Evolutionary conservation across 2,888 invertebrate genomes (phyloP), one percentile per base, ranked within the genome.

Genomic region (Rambutsinella grinnellia): DNA sequence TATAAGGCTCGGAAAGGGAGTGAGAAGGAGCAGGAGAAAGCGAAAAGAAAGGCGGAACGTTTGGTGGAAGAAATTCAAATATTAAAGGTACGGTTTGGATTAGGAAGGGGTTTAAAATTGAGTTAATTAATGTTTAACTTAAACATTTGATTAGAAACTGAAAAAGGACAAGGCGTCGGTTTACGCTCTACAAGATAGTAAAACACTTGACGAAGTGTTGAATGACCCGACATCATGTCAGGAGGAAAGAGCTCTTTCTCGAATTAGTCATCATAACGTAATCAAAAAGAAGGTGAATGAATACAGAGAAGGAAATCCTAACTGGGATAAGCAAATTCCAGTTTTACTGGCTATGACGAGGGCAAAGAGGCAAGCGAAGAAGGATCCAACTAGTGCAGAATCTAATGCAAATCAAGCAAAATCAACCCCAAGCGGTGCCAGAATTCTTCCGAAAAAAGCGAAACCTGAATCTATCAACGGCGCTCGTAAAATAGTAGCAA

Each of bases 301-400:
- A 23, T 83, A 83, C 44, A 49, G 82, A 19, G 70, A 74, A 6
- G 51, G 49, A 0, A 83, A 83, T 82, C 80, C 81, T 3, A 76
- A 81, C 49, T 83, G 83, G 83, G 78, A 79, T 49, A 78, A 81
- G 19, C 82, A 83, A 53, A 83, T 83, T 66, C 81, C 82, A 10
- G 81, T 83, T 13, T 53, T 83, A 3, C 47, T 83, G 17, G 76
- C 78, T 63, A 76, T 67, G 63, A 80, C 79, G 26, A 66, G 60
- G 10, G 78, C 76, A 24, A 76, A 79, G 21, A 72, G 80, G 23
- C 23, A 58, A 17, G 79, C 74, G 6, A 44, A 46, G 46, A 47
- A 56, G 15, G 57, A 77, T 24, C n/a, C n/a, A n/a, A n/a, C n/a
- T n/a, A 36, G 36, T 36, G 47, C 58, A 21, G 58, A 61, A 27